Evolutionary conservation across 2,888 invertebrate genomes (phyloP).

Genomic region (Pristionchus mayeri): DNA sequence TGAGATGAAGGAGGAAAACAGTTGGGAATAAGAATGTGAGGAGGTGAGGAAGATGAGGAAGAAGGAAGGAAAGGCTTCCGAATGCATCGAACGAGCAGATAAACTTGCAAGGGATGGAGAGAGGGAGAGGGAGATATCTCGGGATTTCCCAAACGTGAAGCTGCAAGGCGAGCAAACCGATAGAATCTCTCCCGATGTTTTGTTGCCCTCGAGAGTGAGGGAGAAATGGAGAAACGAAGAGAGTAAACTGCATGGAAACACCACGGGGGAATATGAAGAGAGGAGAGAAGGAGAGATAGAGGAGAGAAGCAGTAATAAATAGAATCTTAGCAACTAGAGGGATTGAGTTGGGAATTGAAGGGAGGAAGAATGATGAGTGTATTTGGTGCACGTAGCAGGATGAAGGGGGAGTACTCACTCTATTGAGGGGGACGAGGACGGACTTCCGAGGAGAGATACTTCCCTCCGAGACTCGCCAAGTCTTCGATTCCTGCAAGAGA

Average conservation of each 20-base stretch:
- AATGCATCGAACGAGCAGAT: too few relatives aligned
- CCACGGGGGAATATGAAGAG: not conserved
- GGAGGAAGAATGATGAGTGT: too few relatives aligned
- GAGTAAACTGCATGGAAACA: conserved; percentile 26
- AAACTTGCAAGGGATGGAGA: not conserved
- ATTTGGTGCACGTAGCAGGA: not conserved
- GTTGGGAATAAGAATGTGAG: too few relatives aligned
- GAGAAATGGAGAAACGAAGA: not conserved
- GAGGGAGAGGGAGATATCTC: not conserved
- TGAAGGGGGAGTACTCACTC: not conserved
- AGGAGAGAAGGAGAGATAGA: not conserved
- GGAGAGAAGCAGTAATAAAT: not conserved
- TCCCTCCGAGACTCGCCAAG: not conserved
- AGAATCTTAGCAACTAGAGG: too few relatives aligned
- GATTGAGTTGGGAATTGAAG: not conserved
- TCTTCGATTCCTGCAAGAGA: not conserved
- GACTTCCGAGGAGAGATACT: too few relatives aligned
- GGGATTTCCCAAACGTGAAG: not conserved
- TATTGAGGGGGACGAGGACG: not conserved
- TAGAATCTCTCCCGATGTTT: not conserved
- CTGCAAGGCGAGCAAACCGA: not conserved
- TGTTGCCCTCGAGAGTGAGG: not conserved
- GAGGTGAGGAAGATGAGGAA: too few relatives aligned
- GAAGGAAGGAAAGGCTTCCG: too few relatives aligned
- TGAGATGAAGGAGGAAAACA: too few relatives aligned